Base-by-base conservation (phyloP, 1,140 invertebrate genomes). In the Pectinophora gossypiella region DNA sequence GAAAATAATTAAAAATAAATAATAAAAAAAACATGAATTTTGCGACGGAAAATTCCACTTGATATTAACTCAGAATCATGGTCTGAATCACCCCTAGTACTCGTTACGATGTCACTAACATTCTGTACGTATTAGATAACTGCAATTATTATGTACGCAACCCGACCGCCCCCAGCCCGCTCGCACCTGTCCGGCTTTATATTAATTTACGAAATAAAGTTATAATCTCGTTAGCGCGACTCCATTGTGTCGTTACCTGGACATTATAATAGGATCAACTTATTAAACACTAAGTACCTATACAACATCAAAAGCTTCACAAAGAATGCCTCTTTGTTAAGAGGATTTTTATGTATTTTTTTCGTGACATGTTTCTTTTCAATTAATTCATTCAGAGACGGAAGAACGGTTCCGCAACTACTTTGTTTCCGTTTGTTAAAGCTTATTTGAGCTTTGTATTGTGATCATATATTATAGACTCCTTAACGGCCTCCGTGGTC, bases 161-260 rank as follows among this genome's bases (percentile, higher is more conserved):
- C n/a, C n/a, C n/a, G n/a, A n/a, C n/a, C n/a, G n/a, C n/a, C n/a
- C n/a, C n/a, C n/a, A n/a, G 2, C 27, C 27, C 27, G n/a, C 6
- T 1, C 7, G 9, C 9, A 32, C 27, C 27, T 32, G 27, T 12
- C 27, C 6, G 27, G 27, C 73, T 81, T 83, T 85, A 76, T 86
- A 86, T 83, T 84, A 83, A 86, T 86, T 86, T 83, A 78, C 77
- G 58, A 82, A 85, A 83, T 80, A 82, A 83, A 86, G 80, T 86
- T 83, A 75, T 86, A 86, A 86, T 86, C 83, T 86, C 76, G 80
- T 86, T 86, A 86, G 72, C 75, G 76, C 69, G 55, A 40, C 62
- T 68, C 76, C 77, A 81, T 83, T 82, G 75, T 83, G 66, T 65
- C 65, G 76, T 75, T 82, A 86, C 83, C 83, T 86, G 83, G 76